Conservation (phyloP, 2,797 vertebrate genomes). For the Falco rusticolus region DNA sequence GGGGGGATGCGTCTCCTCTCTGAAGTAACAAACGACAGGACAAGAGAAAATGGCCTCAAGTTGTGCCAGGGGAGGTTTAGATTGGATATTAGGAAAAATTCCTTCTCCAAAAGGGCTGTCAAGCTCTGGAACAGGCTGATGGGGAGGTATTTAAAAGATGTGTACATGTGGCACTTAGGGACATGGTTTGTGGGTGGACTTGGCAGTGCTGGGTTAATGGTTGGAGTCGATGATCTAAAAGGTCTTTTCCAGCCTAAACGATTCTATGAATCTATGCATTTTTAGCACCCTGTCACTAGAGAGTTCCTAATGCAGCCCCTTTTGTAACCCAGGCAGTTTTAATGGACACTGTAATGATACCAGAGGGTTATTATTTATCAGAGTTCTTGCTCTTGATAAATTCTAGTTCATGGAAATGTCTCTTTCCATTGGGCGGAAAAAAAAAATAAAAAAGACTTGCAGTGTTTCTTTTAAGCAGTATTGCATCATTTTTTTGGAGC, state of each 20-base stretch:
- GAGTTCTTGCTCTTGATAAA: neutral
- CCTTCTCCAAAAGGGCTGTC: neutral
- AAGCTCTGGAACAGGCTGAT: neutral
- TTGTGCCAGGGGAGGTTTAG: neutral
- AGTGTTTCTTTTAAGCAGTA: neutral
- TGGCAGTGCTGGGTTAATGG: neutral
- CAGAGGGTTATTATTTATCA: neutral
- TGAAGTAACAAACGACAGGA: neutral
- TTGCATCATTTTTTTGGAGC: neutral
- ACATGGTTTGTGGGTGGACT: neutral
- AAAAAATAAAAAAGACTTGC: neutral
- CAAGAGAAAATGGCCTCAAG: neutral
- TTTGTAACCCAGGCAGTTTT: neutral
- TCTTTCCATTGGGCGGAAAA: neutral
- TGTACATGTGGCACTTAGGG: neutral
- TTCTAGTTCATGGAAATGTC: neutral
- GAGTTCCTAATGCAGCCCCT: neutral
- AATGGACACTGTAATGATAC: neutral
- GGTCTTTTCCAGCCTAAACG: neutral
- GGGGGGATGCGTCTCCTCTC: rapidly evolving
- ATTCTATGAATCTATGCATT: neutral
- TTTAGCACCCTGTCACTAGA: neutral
- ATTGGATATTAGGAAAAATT: neutral
- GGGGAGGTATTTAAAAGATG: neutral
- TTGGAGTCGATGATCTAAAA: neutral